Conservation (phyloP, 2,113 vertebrate species). For the Trichechus manatus region DNA sequence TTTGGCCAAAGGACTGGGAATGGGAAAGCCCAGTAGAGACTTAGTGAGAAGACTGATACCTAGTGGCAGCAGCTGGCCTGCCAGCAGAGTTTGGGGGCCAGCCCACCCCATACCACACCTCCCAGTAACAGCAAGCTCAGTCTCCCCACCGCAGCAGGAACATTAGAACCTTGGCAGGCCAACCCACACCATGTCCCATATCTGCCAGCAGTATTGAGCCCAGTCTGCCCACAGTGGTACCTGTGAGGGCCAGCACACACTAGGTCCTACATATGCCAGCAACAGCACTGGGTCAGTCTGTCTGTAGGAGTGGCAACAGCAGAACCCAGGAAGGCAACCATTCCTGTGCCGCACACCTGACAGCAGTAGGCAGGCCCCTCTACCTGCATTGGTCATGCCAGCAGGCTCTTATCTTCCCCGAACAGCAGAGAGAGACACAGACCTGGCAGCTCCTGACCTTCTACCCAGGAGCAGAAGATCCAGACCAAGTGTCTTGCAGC, state of each 20-base stretch:
- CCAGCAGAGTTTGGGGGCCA: not conserved
- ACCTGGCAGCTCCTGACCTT: not conserved
- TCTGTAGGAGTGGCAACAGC: not conserved
- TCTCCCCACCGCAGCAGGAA: not conserved
- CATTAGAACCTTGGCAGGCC: not conserved
- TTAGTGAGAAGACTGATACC: not conserved
- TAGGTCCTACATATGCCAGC: not conserved
- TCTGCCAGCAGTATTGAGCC: not conserved
- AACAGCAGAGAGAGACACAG: not conserved
- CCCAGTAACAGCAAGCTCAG: not conserved
- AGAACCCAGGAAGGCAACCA: not conserved
- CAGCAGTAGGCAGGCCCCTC: not conserved
- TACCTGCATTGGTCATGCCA: not conserved
- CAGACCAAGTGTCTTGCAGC: not conserved
- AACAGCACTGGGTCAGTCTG: not conserved
- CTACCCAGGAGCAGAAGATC: not conserved
- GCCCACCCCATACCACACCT: not conserved
- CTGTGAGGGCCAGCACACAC: not conserved
- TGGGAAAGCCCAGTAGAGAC: not conserved
- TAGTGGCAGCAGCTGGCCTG: not conserved
- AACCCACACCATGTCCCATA: not conserved
- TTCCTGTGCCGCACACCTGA: not conserved
- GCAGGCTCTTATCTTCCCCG: not conserved
- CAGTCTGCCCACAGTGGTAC: not conserved
- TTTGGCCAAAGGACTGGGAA: not conserved